These are phyloP conservation scores for Osmerus mordax DNA, from an alignment of 2,113 vertebrate genomes.

Conservation along the genomic window DNA sequence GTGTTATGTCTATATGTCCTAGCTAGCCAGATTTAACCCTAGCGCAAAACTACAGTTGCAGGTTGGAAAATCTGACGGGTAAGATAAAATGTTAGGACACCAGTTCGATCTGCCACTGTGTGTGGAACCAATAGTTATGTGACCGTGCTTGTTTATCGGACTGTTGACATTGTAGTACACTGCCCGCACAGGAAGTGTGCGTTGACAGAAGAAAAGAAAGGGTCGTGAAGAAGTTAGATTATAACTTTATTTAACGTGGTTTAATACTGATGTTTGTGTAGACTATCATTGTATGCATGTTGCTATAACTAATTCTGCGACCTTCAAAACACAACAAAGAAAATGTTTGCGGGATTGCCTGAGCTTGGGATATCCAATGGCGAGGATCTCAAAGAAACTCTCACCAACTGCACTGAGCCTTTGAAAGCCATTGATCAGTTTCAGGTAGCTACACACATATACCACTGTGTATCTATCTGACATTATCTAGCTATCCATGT, in stretches of 20 bases:
- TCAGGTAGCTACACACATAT: conserved; percentile 72
- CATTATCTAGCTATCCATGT: no score
- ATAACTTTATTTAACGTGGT: not conserved
- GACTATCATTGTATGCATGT: not conserved
- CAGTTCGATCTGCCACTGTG: no score
- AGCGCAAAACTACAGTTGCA: no score
- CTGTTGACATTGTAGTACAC: conserved; percentile 33
- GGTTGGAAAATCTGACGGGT: no score
- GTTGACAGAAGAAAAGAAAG: conserved; percentile 6
- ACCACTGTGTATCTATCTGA: no score
- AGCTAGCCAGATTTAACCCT: no score
- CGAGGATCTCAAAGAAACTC: conserved; percentile 94
- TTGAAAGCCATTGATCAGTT: conserved; percentile 98
- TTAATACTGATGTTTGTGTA: not conserved
- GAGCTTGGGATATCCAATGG: conserved; percentile 95
- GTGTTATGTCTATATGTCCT: no score
- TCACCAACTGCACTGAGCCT: conserved; percentile 97
- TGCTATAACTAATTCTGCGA: not conserved
- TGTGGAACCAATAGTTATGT: no score
- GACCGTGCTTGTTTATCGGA: conserved; percentile 22
- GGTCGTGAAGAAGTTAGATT: not conserved
- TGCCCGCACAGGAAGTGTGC: conserved; percentile 44
- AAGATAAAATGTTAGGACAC: no score
- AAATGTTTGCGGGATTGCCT: conserved; percentile 88
- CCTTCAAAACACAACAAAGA: conserved; percentile 12